Base-by-base conservation (phyloP, 1,140 invertebrate genomes). In the Scaptomyza graminum region DNA sequence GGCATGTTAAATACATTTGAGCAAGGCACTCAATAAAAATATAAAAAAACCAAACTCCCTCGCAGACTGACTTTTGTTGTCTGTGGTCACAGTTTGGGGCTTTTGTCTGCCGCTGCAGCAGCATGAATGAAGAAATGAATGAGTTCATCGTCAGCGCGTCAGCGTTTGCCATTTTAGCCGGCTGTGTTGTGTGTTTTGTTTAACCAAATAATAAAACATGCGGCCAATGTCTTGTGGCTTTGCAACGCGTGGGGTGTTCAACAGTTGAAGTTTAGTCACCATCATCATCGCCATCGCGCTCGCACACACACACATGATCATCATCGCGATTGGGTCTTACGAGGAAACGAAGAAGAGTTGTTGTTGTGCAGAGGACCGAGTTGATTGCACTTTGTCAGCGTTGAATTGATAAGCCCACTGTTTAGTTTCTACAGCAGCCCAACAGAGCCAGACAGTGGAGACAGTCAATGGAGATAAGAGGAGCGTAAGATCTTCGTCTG, bases 311-410 rank as follows among this genome's bases (percentile, higher is more conserved):
- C 28, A 31, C 18, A 44, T 25, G 11, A 34, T 71, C 28, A 65
- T 31, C 52, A 56, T 15, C 12, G n/a, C 25, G 46, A 47, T 73
- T 44, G 63, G 25, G n/a, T 31, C 31, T 61, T 56, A 46, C 44
- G 76, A 80, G 81, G 74, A 84, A 81, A 63, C 12, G 37, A 41
- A 12, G 12, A 41, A 12, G 37, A 41, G 12, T n/a, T n/a, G 37
- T 8, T 34, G 31, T 34, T 34, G 7, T 34, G 70, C 81, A 78
- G 74, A 6, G n/a, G 28, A n/a, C 49, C 55, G 78, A 85, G 81
- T 85, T 85, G 81, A 85, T 76, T 85, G 78, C 78, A 85, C 81
- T 85, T 85, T 85, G 81, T 74, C 77, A 77, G 82, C 59, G 43
- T 49, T 57, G 50, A 31, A 63, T 62, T 85, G 81, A 85, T 85